Evolutionary conservation across 2,888 invertebrate species (phyloP).

Genomic region (Athripsodes cinereus): DNA sequence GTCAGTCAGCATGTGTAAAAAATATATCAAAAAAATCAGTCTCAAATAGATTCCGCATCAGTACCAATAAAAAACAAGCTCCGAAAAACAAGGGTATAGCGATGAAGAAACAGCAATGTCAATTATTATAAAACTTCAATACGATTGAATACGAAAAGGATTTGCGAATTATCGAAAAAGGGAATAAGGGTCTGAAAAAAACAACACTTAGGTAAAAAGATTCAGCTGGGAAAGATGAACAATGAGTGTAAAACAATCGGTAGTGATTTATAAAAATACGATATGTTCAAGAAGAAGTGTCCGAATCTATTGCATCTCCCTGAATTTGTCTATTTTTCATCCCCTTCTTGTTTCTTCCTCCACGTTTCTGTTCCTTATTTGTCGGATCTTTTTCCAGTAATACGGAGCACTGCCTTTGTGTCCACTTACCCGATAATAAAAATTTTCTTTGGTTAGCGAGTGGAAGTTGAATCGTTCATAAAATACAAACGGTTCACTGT

Average conservation of each 20-base stretch:
- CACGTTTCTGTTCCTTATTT: slow-evolving; percentile 22
- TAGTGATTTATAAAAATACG: not conserved
- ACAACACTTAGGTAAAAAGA: not conserved
- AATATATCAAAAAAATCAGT: no score
- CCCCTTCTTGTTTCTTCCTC: slow-evolving; percentile 16
- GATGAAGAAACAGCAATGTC: no score
- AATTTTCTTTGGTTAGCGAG: slow-evolving; percentile 20
- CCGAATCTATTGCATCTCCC: not conserved
- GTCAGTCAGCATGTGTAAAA: no score
- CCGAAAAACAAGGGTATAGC: no score
- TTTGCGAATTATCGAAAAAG: no score
- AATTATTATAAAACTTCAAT: no score
- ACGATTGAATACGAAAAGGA: no score
- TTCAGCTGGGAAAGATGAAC: not conserved
- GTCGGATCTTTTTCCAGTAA: slow-evolving; percentile 22
- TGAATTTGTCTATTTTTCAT: slow-evolving; percentile 6
- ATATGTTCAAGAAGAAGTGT: not conserved
- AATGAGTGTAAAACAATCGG: not conserved
- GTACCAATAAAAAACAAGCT: no score
- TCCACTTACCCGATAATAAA: slow-evolving; percentile 26
- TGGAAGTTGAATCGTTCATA: not conserved
- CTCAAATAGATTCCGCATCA: no score
- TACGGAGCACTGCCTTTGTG: slow-evolving; percentile 24
- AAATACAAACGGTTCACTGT: not conserved
- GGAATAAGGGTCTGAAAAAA: no score